These are phyloP conservation scores for Drepana arcuata DNA, from an alignment of 1,140 invertebrate species.

Conservation along the genomic window DNA sequence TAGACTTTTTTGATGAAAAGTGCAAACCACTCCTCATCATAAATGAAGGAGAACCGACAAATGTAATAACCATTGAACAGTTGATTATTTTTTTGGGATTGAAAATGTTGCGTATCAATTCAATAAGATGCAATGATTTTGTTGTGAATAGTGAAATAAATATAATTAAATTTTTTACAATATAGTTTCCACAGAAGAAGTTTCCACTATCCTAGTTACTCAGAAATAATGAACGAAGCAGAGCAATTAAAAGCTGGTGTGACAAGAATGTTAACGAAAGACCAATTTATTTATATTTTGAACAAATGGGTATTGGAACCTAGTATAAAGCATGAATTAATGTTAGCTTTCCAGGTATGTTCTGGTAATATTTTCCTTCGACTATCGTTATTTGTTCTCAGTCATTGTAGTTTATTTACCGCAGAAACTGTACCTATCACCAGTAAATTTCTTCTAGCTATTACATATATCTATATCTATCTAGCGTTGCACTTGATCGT, in stretches of 20 bases:
- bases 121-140: slow-evolving; percentile 1
- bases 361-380: background rate
- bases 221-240: slow-evolving; percentile 45
- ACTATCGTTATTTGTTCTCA: background rate
- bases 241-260: slow-evolving; percentile 40
- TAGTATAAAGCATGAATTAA: slow-evolving; percentile 47
- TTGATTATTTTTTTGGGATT: slow-evolving; percentile 37
- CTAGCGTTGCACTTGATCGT: background rate
- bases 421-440: too few species aligned
- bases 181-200: slow-evolving; percentile 48
- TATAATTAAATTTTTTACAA: slow-evolving; percentile 2
- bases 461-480: background rate
- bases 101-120: slow-evolving; percentile 37
- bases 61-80: slow-evolving; percentile 46
- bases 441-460: slow-evolving; percentile 5
- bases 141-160: background rate
- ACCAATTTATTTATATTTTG: slow-evolving; percentile 52
- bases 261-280: slow-evolving; percentile 36
- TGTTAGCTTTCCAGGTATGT: slow-evolving; percentile 44
- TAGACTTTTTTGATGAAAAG: slow-evolving; percentile 43
- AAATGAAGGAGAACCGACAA: slow-evolving; percentile 28
- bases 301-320: slow-evolving; percentile 36
- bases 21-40: slow-evolving; percentile 32
- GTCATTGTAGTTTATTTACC: too few species aligned
- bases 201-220: slow-evolving; percentile 50